Evolutionary conservation across 2,113 vertebrate species (phyloP).

Genomic region (Orycteropus afer): DNA sequence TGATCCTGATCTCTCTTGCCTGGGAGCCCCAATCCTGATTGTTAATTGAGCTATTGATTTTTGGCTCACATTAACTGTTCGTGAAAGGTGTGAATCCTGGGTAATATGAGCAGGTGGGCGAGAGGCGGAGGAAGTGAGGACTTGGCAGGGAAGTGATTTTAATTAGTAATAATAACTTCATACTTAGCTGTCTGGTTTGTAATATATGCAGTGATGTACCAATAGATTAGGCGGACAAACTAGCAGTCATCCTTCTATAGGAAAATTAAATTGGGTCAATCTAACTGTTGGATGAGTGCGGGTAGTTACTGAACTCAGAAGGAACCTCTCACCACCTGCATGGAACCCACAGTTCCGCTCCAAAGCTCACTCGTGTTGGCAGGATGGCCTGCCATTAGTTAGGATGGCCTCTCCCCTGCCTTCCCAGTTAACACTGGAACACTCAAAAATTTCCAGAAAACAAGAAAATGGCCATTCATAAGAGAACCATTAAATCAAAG

Average conservation of each 20-base stretch:
- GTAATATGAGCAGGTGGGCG: slow-evolving; percentile 60
- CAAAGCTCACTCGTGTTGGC: slow-evolving; percentile 49
- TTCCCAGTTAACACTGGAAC: slow-evolving; percentile 18
- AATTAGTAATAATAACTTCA: slow-evolving; percentile 78
- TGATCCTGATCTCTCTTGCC: slow-evolving; percentile 85
- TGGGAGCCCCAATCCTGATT: slow-evolving; percentile 86
- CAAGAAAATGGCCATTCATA: slow-evolving; percentile 22
- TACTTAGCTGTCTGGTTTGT: neutral
- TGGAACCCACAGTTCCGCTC: slow-evolving; percentile 6
- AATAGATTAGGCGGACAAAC: neutral
- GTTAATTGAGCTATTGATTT: slow-evolving; percentile 89
- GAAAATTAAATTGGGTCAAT: slow-evolving; percentile 78
- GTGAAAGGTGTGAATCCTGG: slow-evolving; percentile 76
- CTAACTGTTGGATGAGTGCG: slow-evolving; percentile 67
- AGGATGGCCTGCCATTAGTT: slow-evolving; percentile 56
- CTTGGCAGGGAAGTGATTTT: slow-evolving; percentile 40
- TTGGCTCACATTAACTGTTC: slow-evolving; percentile 82
- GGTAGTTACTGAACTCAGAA: slow-evolving; percentile 67
- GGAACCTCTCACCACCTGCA: slow-evolving; percentile 44
- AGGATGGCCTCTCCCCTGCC: neutral
- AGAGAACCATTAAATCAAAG: neutral
- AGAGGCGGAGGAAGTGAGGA: neutral
- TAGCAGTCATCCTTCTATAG: neutral
- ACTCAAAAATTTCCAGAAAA: slow-evolving; percentile 48
- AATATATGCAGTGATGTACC: neutral